Conservation (phyloP, 2,888 invertebrate species). For the Apotomis capreana region DNA sequence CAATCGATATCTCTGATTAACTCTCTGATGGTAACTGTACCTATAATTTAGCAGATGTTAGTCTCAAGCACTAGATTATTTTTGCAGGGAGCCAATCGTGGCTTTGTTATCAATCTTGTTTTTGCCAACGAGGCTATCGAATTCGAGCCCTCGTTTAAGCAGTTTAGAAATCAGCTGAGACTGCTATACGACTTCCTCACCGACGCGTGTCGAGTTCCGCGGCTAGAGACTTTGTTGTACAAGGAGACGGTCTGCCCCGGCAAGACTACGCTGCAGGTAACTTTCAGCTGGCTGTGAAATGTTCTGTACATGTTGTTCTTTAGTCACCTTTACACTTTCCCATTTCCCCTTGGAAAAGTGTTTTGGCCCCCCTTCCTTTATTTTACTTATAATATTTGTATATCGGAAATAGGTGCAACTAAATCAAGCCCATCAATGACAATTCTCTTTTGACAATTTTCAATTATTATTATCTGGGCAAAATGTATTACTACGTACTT, state of each 20-base stretch:
- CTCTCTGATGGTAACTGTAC: too few relatives aligned
- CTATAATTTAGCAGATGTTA: too few relatives aligned
- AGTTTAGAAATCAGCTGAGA: constrained; percentile 87
- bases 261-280: constrained; percentile 61
- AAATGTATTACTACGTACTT: not conserved
- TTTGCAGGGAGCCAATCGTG: constrained; percentile 86
- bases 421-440: too few relatives aligned
- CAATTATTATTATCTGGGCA: not conserved
- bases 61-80: not conserved
- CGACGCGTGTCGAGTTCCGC: constrained; percentile 88
- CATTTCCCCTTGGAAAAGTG: too few relatives aligned
- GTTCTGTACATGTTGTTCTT: too few relatives aligned
- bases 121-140: constrained; percentile 84
- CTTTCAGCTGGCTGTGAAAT: not conserved
- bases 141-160: constrained; percentile 90
- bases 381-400: too few relatives aligned
- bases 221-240: constrained; percentile 91
- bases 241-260: constrained; percentile 80
- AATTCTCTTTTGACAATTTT: too few relatives aligned
- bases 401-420: too few relatives aligned
- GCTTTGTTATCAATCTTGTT: constrained; percentile 85
- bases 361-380: too few relatives aligned
- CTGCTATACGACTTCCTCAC: constrained; percentile 89
- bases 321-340: too few relatives aligned
- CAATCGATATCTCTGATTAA: too few relatives aligned